Conservation (phyloP, 2,888 invertebrate species). For the Cerceris rybyensis region DNA sequence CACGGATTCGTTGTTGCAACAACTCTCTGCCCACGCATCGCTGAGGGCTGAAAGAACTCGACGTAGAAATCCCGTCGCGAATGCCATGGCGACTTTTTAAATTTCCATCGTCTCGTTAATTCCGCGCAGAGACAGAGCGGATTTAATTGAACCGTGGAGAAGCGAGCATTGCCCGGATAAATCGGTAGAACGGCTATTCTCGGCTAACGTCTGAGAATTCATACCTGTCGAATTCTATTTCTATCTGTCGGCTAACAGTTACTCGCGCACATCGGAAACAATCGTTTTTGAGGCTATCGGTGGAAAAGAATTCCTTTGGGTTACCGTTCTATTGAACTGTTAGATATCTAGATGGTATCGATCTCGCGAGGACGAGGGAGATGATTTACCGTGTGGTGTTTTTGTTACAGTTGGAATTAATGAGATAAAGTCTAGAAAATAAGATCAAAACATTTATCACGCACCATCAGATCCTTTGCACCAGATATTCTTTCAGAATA, state of each 20-base stretch:
- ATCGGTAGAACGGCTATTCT: not conserved
- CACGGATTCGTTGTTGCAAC: conserved; percentile 35
- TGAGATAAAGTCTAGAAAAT: no score
- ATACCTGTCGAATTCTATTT: not conserved
- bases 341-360: no score
- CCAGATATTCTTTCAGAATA: no score
- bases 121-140: not conserved
- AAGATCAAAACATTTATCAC: no score
- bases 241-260: not conserved
- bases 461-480: no score
- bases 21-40: conserved; percentile 32
- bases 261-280: not conserved
- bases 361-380: no score
- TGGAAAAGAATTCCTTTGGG: no score
- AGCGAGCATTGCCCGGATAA: not conserved
- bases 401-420: no score
- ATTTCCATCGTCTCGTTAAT: not conserved
- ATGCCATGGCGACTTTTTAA: not conserved
- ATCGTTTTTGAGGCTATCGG: no score
- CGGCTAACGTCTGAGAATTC: not conserved
- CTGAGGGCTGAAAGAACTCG: not conserved
- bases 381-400: no score
- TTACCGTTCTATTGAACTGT: no score
- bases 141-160: not conserved
- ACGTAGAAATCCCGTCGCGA: conserved; percentile 12